phyloP scores from a whole-genome alignment of 2,888 invertebrate species.

The Neoaliturus tenellus region DNA sequence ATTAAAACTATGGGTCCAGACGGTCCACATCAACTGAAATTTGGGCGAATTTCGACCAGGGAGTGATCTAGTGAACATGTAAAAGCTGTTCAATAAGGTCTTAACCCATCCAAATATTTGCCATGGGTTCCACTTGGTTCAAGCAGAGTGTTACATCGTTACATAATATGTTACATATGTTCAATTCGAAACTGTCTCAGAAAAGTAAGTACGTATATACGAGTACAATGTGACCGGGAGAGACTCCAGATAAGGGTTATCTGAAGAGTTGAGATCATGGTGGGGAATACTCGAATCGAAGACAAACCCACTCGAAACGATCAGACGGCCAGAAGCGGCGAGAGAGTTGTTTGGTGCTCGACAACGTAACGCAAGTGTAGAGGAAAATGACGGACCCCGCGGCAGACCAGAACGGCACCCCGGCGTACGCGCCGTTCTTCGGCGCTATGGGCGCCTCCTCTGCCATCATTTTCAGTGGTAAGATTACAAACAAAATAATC shows the following conservation, averaged over 20 bases:
- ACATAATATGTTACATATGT: too few species aligned
- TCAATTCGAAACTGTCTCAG: too few species aligned
- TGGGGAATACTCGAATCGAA: constrained; percentile 1
- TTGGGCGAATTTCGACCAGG: too few species aligned
- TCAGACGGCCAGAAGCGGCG: neutral
- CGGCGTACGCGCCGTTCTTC: constrained; percentile 99
- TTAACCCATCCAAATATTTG: too few species aligned
- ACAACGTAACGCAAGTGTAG: constrained; percentile 68
- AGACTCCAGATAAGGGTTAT: constrained; percentile 5
- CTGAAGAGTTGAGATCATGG: constrained; percentile 3
- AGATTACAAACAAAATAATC: too few species aligned
- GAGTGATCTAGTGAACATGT: too few species aligned
- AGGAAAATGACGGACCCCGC: constrained; percentile 86
- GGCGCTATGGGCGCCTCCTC: constrained; percentile 99
- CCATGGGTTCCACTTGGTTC: too few species aligned
- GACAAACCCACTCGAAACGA: neutral
- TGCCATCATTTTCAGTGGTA: constrained; percentile 99
- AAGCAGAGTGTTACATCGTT: too few species aligned
- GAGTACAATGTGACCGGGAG: neutral
- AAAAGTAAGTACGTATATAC: too few species aligned
- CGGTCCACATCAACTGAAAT: too few species aligned
- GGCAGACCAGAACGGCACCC: constrained; percentile 74
- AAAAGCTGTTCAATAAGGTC: too few species aligned
- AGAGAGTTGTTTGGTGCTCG: neutral
- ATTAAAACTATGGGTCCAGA: too few species aligned